Conservation (phyloP, 2,888 invertebrate species). For the Nezara viridula region DNA sequence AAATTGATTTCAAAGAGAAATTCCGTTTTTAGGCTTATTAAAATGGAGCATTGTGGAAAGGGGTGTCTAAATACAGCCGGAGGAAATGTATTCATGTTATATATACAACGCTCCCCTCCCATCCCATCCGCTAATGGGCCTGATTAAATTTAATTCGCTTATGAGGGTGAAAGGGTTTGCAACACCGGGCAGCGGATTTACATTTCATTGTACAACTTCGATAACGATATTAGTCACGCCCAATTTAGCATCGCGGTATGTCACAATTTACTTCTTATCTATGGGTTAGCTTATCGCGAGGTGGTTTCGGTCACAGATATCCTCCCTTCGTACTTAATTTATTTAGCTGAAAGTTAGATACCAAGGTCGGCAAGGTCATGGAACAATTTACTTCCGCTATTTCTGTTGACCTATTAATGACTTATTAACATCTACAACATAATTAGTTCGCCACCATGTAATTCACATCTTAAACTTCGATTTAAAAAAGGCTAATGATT, state of each 20-base stretch:
- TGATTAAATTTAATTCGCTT: constrained; percentile 32
- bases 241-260: neutral
- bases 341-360: constrained; percentile 40
- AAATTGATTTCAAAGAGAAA: neutral
- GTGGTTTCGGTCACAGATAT: neutral
- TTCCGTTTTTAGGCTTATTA: neutral
- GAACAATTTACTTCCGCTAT: neutral
- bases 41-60: neutral
- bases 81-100: neutral
- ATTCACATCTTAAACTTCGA: too few relatives aligned
- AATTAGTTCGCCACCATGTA: too few relatives aligned
- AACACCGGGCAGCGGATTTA: neutral
- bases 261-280: neutral
- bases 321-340: neutral
- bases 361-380: neutral
- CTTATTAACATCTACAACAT: too few relatives aligned
- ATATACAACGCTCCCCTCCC: neutral
- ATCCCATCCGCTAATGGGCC: neutral
- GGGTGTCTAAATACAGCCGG: neutral
- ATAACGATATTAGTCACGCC: neutral
- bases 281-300: neutral
- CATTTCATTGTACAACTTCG: constrained; percentile 9
- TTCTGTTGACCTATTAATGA: too few relatives aligned
- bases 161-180: neutral
- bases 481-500: too few relatives aligned